Evolutionary conservation across 2,888 invertebrate genomes (phyloP).

Genomic region (Calameuta filiformis): DNA sequence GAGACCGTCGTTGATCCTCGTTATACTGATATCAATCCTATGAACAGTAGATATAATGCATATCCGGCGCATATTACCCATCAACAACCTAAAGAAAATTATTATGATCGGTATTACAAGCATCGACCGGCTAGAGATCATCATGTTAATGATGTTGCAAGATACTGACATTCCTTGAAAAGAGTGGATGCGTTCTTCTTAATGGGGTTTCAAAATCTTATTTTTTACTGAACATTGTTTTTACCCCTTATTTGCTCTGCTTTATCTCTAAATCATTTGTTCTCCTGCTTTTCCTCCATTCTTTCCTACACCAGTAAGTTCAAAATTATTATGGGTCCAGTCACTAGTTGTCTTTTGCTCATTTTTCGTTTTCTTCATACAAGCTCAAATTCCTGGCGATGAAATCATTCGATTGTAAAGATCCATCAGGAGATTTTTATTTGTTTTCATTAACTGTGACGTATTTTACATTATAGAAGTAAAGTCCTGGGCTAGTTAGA

Average conservation of each 20-base stretch:
- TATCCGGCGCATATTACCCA: conserved; percentile 7
- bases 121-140: conserved; percentile 61
- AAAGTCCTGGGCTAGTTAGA: no score
- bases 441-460: background rate
- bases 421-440: background rate
- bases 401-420: background rate
- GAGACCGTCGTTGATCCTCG: conserved; percentile 24
- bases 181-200: no score
- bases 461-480: background rate
- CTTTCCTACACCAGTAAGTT: no score
- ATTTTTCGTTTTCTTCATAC: background rate
- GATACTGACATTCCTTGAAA: background rate
- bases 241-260: no score
- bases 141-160: conserved; percentile 31
- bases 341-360: background rate
- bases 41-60: background rate
- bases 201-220: no score
- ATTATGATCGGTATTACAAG: conserved; percentile 64
- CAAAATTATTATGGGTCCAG: no score
- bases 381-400: background rate
- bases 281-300: no score
- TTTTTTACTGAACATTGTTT: no score
- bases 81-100: conserved; percentile 57
- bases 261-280: no score
- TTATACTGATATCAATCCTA: background rate